phyloP scores from a whole-genome alignment of 2,113 vertebrate species.

The Lepus americanus region DNA sequence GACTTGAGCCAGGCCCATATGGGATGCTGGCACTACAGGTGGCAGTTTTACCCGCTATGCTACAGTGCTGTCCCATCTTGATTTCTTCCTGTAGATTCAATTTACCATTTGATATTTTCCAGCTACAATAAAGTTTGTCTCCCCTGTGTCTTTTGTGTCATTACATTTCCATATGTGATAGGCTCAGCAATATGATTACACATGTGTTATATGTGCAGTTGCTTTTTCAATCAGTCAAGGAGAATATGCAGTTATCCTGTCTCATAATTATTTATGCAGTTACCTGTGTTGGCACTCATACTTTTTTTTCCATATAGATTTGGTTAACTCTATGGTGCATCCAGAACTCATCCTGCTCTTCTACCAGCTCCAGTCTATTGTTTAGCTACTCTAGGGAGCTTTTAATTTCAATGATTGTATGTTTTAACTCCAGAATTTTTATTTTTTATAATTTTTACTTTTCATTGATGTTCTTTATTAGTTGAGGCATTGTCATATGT shows the following conservation, averaged over 20 bases:
- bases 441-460: conserved; percentile 20
- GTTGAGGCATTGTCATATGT: not conserved
- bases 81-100: conserved; percentile 37
- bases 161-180: conserved; percentile 22
- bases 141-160: not conserved
- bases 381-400: not conserved
- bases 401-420: conserved; percentile 36
- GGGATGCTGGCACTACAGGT: too few species aligned
- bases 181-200: not conserved
- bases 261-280: not conserved
- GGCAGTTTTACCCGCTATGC: too few species aligned
- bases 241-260: not conserved
- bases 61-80: not conserved
- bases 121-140: conserved; percentile 18
- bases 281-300: not conserved
- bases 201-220: not conserved
- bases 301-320: conserved; percentile 17
- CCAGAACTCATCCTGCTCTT: conserved; percentile 6
- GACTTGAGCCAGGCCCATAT: too few species aligned
- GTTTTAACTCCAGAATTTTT: conserved; percentile 15
- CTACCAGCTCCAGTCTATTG: not conserved
- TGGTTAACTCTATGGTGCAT: not conserved
- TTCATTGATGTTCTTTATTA: conserved; percentile 38
- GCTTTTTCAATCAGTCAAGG: conserved; percentile 1
- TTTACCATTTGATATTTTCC: conserved; percentile 45